Evolutionary conservation across 2,797 vertebrate species (phyloP).

Genomic region (Rhynchotus rufescens): DNA sequence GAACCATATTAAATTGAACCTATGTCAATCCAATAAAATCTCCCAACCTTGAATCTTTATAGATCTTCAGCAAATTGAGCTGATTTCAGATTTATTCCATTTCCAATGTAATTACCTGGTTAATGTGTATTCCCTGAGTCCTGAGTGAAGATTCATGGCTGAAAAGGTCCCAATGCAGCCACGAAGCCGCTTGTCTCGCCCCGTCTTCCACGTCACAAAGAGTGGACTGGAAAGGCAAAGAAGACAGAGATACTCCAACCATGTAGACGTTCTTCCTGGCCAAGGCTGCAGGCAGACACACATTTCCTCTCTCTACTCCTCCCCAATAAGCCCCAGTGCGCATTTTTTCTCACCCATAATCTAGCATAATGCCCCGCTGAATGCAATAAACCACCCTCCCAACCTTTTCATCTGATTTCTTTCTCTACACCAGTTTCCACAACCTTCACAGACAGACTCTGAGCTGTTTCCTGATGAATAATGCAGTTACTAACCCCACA

Average conservation of each 20-base stretch:
- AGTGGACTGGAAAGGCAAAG: constrained; percentile 81
- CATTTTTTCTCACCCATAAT: neutral
- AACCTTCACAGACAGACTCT: neutral
- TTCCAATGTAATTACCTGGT: constrained; percentile 80
- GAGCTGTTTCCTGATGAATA: neutral
- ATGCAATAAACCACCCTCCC: neutral
- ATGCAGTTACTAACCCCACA: neutral
- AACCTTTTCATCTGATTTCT: neutral
- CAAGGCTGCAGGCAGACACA: fast-evolving
- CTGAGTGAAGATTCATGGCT: constrained; percentile 90
- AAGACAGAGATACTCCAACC: constrained; percentile 56
- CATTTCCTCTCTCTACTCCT: neutral
- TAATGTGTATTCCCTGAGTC: constrained; percentile 90
- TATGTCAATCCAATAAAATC: neutral
- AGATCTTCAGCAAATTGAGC: neutral
- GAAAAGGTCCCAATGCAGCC: constrained; percentile 89
- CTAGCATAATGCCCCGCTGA: neutral
- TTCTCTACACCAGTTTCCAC: neutral
- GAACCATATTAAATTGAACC: neutral
- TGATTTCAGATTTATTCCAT: neutral
- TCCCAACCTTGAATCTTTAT: neutral
- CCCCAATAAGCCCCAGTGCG: neutral
- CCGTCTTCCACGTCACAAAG: constrained; percentile 89
- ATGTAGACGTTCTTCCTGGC: neutral
- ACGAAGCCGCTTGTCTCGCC: constrained; percentile 87